A percentile compares a stretch with the other conserved stretches of the same genome.
phyloP scores from a whole-genome alignment of 2,888 invertebrate genomes.

The Heliconius charithonia region DNA sequence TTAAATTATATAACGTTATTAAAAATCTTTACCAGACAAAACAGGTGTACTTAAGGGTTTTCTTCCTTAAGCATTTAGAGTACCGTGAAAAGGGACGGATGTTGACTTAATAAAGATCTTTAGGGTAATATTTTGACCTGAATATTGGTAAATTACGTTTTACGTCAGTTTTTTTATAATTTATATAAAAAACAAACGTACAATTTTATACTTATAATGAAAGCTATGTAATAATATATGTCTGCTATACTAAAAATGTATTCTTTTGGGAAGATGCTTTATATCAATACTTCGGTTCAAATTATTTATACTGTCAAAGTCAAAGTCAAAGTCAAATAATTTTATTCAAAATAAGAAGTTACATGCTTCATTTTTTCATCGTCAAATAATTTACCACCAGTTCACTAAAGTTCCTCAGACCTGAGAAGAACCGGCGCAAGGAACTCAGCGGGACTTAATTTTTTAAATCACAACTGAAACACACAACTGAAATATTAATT shows the following conservation, averaged over 20 bases:
- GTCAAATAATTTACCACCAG: too few relatives aligned
- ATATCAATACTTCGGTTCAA: neutral
- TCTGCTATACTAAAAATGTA: too few relatives aligned
- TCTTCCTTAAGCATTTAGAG: conserved; percentile 69
- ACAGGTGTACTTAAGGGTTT: conserved; percentile 74
- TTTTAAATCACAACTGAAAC: too few relatives aligned
- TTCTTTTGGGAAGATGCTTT: too few relatives aligned
- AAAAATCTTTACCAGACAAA: conserved; percentile 44
- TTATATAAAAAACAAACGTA: neutral
- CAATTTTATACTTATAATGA: neutral
- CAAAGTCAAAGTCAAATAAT: too few relatives aligned
- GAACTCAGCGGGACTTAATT: too few relatives aligned
- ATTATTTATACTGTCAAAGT: too few relatives aligned
- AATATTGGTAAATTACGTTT: conserved; percentile 67
- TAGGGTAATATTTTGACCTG: conserved; percentile 64
- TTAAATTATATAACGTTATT: conserved; percentile 6
- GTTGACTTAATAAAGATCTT: conserved; percentile 75
- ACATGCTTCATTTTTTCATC: too few relatives aligned
- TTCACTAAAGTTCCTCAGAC: too few relatives aligned
- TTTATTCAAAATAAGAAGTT: too few relatives aligned
- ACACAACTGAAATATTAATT: too few relatives aligned
- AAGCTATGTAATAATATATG: neutral
- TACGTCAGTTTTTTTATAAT: conserved; percentile 27
- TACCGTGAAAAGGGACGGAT: conserved; percentile 62
- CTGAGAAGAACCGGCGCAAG: too few relatives aligned